These are phyloP conservation scores for Phania funesta DNA, from an alignment of 2,888 invertebrate species.

Conservation along the genomic window DNA sequence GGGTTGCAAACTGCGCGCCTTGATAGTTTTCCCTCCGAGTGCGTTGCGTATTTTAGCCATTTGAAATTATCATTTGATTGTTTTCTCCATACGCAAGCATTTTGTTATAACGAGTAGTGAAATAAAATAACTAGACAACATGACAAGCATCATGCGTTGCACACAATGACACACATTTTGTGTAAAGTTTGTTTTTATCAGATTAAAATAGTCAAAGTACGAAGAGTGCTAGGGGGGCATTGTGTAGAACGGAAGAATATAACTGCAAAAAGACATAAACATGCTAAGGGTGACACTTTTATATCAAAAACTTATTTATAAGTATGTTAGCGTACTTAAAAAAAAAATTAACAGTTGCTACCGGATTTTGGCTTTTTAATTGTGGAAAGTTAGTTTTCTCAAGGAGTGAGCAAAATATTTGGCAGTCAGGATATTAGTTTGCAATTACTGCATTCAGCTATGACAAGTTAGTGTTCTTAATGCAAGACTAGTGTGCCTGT, in stretches of 20 bases:
- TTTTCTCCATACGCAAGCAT: conserved; percentile 46
- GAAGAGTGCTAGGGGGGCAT: not conserved
- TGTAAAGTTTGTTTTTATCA: conserved; percentile 35
- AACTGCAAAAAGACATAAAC: conserved; percentile 27
- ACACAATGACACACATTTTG: conserved; percentile 36
- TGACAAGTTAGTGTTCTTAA: too few relatives aligned
- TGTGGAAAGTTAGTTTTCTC: not conserved
- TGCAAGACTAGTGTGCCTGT: too few relatives aligned
- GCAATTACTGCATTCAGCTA: too few relatives aligned
- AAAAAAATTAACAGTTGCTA: too few relatives aligned
- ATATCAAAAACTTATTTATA: conserved; percentile 24
- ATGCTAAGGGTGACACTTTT: conserved; percentile 10
- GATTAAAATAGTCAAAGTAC: not conserved
- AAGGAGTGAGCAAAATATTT: too few relatives aligned
- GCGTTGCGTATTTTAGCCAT: not conserved
- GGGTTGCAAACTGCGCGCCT: too few relatives aligned
- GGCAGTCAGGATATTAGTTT: too few relatives aligned
- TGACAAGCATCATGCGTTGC: conserved; percentile 25
- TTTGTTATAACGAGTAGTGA: conserved; percentile 17
- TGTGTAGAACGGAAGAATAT: not conserved
- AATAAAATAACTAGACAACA: conserved; percentile 42
- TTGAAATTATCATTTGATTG: conserved; percentile 40
- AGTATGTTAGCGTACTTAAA: too few relatives aligned
- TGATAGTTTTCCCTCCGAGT: too few relatives aligned
- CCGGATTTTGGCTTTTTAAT: too few relatives aligned